phyloP scores from a whole-genome alignment of 2,888 invertebrate species.

The Pterobdella sp. region DNA sequence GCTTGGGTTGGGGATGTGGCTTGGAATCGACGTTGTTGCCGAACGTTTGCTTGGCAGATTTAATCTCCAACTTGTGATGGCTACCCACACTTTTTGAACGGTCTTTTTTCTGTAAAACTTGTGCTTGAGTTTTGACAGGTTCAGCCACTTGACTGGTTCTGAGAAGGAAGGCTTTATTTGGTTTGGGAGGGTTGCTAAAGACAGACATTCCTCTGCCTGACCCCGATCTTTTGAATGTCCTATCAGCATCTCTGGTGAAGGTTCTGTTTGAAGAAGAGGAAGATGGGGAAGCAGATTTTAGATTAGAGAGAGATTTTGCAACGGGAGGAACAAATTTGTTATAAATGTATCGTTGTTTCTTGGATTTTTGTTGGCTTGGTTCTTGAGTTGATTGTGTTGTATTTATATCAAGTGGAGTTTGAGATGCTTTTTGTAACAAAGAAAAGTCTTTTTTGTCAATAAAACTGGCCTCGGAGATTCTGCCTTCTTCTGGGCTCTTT shows the following conservation, averaged over 20 bases:
- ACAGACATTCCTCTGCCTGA: neutral
- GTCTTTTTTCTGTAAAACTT: neutral
- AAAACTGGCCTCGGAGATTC: neutral
- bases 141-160: neutral
- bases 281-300: neutral
- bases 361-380: neutral
- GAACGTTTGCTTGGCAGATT: neutral
- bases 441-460: neutral
- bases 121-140: neutral
- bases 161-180: conserved; percentile 30
- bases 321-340: conserved; percentile 23
- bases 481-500: no score
- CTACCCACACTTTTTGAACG: conserved; percentile 21
- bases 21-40: neutral
- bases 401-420: neutral
- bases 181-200: neutral
- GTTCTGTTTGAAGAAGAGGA: conserved; percentile 1
- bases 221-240: neutral
- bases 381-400: no score
- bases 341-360: neutral
- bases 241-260: neutral
- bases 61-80: neutral
- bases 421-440: neutral
- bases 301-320: conserved; percentile 22
- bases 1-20: neutral